These are phyloP conservation scores for Tuberolachnus salignus DNA, from an alignment of 2,888 invertebrate species.

Conservation along the genomic window DNA sequence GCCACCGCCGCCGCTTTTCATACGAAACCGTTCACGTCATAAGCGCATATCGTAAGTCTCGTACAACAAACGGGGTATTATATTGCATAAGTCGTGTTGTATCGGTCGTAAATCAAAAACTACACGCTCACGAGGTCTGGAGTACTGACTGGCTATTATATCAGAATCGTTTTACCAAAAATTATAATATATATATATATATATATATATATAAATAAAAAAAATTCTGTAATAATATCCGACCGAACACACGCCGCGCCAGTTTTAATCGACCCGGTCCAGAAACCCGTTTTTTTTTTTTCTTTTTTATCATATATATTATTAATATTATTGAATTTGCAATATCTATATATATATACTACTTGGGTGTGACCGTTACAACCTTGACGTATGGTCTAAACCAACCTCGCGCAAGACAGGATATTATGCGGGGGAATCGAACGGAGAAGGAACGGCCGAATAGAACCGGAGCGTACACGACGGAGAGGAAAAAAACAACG, in stretches of 20 bases:
- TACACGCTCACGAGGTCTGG: no score
- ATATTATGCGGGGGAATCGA: not conserved
- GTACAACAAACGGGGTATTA: no score
- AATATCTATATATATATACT: conserved; percentile 7
- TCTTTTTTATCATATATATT: not conserved
- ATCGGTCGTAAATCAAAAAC: no score
- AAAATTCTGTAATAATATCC: not conserved
- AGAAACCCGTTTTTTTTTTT: conserved; percentile 39
- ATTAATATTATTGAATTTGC: conserved; percentile 43
- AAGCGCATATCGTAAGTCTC: no score
- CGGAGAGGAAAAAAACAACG: not conserved
- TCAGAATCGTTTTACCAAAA: not conserved
- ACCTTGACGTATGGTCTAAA: conserved; percentile 53
- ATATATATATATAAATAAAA: no score
- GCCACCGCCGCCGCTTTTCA: no score
- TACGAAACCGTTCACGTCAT: no score
- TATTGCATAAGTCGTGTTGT: no score
- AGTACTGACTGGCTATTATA: not conserved
- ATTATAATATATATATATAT: not conserved
- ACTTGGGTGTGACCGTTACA: conserved; percentile 54
- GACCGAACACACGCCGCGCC: conserved; percentile 7
- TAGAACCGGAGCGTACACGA: not conserved
- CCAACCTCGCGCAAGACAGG: not conserved
- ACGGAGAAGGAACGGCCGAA: not conserved
- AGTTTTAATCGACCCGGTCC: not conserved